Conservation (phyloP, 2,888 invertebrate genomes). For the Epirrita christyi region DNA sequence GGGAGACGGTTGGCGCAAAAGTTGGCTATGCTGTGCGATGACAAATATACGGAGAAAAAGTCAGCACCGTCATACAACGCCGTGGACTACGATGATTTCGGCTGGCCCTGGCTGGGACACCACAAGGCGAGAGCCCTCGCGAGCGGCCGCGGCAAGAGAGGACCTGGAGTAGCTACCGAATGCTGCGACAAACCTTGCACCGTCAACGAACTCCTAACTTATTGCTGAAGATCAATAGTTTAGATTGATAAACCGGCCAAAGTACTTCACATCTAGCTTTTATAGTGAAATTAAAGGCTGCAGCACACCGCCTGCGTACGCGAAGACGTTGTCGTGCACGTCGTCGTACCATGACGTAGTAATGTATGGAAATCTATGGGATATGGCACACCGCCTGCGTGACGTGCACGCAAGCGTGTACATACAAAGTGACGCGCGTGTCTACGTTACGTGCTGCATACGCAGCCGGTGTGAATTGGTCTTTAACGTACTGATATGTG, state of each 20-base stretch:
- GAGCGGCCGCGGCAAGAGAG: conserved; percentile 26
- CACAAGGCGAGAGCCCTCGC: conserved; percentile 22
- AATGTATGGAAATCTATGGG: too few relatives aligned
- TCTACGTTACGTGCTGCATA: too few relatives aligned
- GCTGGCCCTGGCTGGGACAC: conserved; percentile 23
- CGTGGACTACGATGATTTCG: conserved; percentile 13
- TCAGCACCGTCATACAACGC: conserved; percentile 22
- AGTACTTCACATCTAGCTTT: conserved; percentile 3
- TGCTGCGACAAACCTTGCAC: conserved; percentile 35
- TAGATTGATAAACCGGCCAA: neutral
- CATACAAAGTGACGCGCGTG: too few relatives aligned
- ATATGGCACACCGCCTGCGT: too few relatives aligned
- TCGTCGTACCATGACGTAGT: too few relatives aligned
- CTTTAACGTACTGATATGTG: too few relatives aligned
- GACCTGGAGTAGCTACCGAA: conserved; percentile 29
- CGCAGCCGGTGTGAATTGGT: too few relatives aligned
- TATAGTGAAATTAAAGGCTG: conserved; percentile 1
- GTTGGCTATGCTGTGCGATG: conserved; percentile 24
- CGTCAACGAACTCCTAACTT: conserved; percentile 23
- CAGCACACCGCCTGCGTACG: too few relatives aligned
- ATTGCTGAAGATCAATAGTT: conserved; percentile 25
- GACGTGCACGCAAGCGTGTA: too few relatives aligned
- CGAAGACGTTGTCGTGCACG: too few relatives aligned
- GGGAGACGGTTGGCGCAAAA: conserved; percentile 26
- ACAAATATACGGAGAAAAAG: conserved; percentile 15